phyloP scores from a whole-genome alignment of 2,113 vertebrate genomes.

The Microcebus tavaratra region DNA sequence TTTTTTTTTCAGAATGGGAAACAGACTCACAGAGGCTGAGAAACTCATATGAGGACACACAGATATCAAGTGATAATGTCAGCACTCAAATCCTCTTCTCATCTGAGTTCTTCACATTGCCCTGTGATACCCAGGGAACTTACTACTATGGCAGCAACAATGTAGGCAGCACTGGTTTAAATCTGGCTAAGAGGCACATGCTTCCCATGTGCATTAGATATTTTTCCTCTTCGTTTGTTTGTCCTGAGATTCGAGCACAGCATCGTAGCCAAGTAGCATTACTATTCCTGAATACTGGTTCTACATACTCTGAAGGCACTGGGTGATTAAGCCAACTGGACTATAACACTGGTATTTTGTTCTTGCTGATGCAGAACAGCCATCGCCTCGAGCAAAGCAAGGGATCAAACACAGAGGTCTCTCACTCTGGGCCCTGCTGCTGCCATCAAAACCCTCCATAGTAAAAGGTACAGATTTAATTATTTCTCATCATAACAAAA shows the following conservation, averaged over 20 bases:
- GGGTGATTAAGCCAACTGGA: not conserved
- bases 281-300: not conserved
- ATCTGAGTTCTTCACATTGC: not conserved
- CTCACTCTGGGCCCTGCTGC: not conserved
- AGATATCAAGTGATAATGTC: not conserved
- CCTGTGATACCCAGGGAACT: not conserved
- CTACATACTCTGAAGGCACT: not conserved
- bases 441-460: not conserved
- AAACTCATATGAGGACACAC: not conserved
- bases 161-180: not conserved
- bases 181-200: not conserved
- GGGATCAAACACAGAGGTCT: not conserved
- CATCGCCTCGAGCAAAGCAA: conserved; percentile 44
- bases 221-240: not conserved
- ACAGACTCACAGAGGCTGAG: not conserved
- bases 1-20: not conserved
- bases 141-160: not conserved
- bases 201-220: too few relatives aligned
- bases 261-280: not conserved
- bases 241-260: not conserved
- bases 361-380: conserved; percentile 31
- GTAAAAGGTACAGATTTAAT: conserved; percentile 23
- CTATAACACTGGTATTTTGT: conserved; percentile 3
- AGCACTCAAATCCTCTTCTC: not conserved
- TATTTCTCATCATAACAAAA: conserved; percentile 16